Conservation (phyloP, 2,888 invertebrate species). For the Volucella bombylans region DNA sequence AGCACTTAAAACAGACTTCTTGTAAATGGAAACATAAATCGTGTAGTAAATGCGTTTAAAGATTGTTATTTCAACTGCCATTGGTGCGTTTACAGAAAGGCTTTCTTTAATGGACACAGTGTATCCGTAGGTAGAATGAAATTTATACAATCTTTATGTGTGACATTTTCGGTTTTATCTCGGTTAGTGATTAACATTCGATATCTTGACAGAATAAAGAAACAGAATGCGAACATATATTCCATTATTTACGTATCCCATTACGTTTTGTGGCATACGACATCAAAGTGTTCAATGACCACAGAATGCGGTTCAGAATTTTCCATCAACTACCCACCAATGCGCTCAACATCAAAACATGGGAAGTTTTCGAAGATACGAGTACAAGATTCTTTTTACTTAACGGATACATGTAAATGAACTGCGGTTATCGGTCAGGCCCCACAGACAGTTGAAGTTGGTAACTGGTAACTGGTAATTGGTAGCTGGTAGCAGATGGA, state of each 20-base stretch:
- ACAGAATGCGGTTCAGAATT: constrained; percentile 34
- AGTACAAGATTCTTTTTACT: background rate
- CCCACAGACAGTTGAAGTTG: constrained; percentile 12
- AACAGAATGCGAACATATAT: background rate
- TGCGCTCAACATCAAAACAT: background rate
- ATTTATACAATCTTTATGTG: background rate
- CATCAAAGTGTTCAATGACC: constrained; percentile 23
- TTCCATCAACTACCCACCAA: constrained; percentile 37
- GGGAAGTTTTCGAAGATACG: constrained; percentile 9
- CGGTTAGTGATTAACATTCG: constrained; percentile 8
- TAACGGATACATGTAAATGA: background rate
- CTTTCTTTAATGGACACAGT: too few relatives aligned
- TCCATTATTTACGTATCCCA: background rate
- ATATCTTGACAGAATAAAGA: constrained; percentile 1
- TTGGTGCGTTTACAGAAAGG: too few relatives aligned
- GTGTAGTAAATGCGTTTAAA: too few relatives aligned
- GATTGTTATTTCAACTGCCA: too few relatives aligned
- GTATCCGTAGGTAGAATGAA: too few relatives aligned
- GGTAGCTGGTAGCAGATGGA: background rate
- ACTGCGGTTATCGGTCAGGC: constrained; percentile 56
- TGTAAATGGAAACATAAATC: too few relatives aligned
- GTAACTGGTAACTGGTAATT: too few relatives aligned
- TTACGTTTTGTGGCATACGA: constrained; percentile 1
- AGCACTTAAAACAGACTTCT: too few relatives aligned
- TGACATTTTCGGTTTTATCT: constrained; percentile 9